Base-by-base conservation (phyloP, 64 coral and sea anemone genomes). In the Actinia equina region DNA sequence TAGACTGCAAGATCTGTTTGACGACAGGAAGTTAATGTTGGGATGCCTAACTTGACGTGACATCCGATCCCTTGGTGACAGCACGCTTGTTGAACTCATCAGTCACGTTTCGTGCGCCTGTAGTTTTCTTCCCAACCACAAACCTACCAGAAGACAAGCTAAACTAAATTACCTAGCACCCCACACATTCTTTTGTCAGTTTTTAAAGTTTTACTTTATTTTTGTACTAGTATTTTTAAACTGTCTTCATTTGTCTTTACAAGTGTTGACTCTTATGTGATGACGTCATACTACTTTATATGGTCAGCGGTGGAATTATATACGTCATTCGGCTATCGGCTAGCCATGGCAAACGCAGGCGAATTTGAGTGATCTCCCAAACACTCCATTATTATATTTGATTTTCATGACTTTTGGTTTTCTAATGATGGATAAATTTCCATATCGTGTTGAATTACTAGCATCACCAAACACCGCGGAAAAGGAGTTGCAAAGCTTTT, bases 51-150 rank as follows among this genome's bases (percentile, higher is more conserved):
- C n/a, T 41, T 74, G 69, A 74, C 69, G 69, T 74, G 69, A 74
- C 69, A 74, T 74, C 69, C 69, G 69, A 74, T 74, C 69, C 69
- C 26, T 74, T 71, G 9, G 69, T 74, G 69, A 74, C 69, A 74
- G 69, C 62, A 65, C 62, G n/a, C 62, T 65, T 65, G 62, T n/a
- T 65, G 69, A 10, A 74, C 69, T 3, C 7, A 23, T 22, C 0
- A 41, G 69, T 74, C 69, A 74, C 69, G 69, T 74, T 42, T 69
- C 63, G 63, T 20, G n/a, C 19, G 19, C 5, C 6, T 19, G 20
- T 0, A n/a, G 62, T 23, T 65, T 65, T 14, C 30, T 41, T 74
- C 13, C 15, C 3, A 27, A 14, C 69, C 69, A 65, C 62, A 74
- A 74, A 15, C 12, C 11, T 37, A 30, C 69, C 69, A 30, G 9